Conservation (phyloP, 2,797 vertebrate genomes). For the Monodelphis domestica region DNA sequence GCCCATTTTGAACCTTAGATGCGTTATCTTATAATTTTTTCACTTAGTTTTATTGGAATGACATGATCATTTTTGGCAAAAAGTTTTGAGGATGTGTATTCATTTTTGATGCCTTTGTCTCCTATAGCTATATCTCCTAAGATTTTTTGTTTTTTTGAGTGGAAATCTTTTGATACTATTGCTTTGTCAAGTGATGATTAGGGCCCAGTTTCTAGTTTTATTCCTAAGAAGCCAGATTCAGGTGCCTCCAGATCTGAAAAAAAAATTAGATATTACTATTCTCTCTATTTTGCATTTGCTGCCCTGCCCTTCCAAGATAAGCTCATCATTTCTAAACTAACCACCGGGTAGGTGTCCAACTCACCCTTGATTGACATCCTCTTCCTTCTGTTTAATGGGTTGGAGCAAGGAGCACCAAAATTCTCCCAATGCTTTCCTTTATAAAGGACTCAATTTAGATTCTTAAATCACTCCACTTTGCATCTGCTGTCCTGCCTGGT, state of each 20-base stretch:
- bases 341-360: neutral
- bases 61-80: too few relatives aligned
- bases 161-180: too few relatives aligned
- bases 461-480: neutral
- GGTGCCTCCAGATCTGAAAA: conserved; percentile 55
- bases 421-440: neutral
- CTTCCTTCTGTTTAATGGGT: neutral
- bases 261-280: conserved; percentile 53
- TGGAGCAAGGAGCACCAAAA: neutral
- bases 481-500: neutral
- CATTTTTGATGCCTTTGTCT: too few relatives aligned
- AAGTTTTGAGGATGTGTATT: too few relatives aligned
- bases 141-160: too few relatives aligned
- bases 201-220: conserved; percentile 38
- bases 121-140: too few relatives aligned
- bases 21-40: too few relatives aligned
- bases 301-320: too few relatives aligned
- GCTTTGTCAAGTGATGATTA: neutral
- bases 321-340: too few relatives aligned
- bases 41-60: too few relatives aligned
- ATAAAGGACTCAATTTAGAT: neutral
- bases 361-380: neutral
- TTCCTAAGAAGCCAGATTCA: neutral
- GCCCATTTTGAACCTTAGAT: too few relatives aligned
- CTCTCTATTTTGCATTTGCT: neutral